phyloP scores from a whole-genome alignment of 2,113 vertebrate species.

The Sciurus niger region DNA sequence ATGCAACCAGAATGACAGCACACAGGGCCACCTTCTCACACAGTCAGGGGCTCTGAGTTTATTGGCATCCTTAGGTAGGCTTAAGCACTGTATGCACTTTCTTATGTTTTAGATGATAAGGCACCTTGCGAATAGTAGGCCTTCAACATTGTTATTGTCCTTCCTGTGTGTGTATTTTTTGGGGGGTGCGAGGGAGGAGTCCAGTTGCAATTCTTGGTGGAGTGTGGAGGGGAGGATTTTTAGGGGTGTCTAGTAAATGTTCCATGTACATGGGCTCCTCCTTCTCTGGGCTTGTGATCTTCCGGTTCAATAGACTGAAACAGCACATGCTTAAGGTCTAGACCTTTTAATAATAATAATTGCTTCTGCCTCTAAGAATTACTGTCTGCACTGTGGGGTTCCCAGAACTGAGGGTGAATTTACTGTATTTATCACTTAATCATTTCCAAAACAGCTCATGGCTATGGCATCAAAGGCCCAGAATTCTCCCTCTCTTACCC shows the following conservation, averaged over 20 bases:
- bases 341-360: conserved; percentile 72
- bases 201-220: background rate
- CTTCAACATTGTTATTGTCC: background rate
- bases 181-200: background rate
- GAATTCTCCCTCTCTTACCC: background rate
- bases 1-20: background rate
- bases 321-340: conserved; percentile 49
- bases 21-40: background rate
- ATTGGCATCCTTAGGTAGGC: background rate
- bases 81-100: background rate
- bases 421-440: conserved; percentile 72
- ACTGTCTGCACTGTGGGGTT: conserved; percentile 42
- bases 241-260: background rate
- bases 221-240: background rate
- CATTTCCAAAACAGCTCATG: conserved; percentile 69
- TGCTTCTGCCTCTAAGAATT: conserved; percentile 66
- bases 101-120: background rate
- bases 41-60: background rate
- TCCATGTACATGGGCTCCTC: background rate
- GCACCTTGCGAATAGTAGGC: background rate
- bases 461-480: background rate
- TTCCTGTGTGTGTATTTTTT: background rate
- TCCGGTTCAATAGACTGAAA: conserved; percentile 43
- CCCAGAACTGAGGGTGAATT: conserved; percentile 64
- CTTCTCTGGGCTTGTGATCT: background rate